These are phyloP conservation scores for Zootoca vivipara DNA, from an alignment of 2,113 vertebrate genomes.

Conservation along the genomic window DNA sequence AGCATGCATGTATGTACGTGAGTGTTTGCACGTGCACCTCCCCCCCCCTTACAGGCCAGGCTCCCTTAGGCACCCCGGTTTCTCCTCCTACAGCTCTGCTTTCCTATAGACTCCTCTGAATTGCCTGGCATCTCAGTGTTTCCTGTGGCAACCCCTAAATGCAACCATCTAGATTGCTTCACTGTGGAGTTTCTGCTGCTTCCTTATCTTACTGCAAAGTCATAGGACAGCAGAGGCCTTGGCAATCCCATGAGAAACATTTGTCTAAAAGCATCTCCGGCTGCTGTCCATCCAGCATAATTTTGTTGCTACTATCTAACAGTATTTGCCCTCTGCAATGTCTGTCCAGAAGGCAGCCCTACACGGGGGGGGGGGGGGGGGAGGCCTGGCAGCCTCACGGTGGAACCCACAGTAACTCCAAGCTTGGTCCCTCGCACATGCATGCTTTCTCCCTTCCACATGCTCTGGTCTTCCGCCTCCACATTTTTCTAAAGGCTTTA, in stretches of 20 bases:
- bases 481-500: background rate
- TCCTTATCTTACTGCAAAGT: background rate
- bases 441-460: background rate
- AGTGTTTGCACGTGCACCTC: too few species aligned
- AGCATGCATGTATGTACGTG: background rate
- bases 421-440: background rate
- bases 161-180: background rate
- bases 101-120: background rate
- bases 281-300: background rate
- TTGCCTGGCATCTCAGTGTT: background rate
- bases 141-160: background rate
- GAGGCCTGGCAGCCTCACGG: background rate
- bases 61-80: background rate
- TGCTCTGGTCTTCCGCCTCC: too few species aligned
- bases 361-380: too few species aligned
- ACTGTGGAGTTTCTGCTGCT: background rate
- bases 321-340: background rate
- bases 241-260: background rate
- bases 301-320: background rate
- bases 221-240: background rate
- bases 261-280: background rate
- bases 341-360: conserved; percentile 1
- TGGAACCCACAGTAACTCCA: background rate
- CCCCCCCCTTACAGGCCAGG: background rate
- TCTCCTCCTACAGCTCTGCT: background rate